Evolutionary conservation across 1,140 invertebrate genomes (phyloP), one percentile per base, ranked within the genome.

Genomic region (Helicoverpa zea): DNA sequence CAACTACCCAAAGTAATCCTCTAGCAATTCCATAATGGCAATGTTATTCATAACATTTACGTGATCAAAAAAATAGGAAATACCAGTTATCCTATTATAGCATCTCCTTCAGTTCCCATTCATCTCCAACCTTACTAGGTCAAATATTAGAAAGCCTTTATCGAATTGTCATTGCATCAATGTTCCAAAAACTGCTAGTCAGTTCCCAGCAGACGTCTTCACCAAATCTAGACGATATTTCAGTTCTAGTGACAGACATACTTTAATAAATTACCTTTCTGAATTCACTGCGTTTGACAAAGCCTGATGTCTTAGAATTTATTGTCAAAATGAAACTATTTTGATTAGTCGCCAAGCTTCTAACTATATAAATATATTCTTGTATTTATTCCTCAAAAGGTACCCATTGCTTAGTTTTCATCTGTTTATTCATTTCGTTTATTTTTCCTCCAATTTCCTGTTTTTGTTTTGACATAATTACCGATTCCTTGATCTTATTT

Each of bases 261-360:
- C 14, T 70, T 70, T 14, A 70, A 72, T 72, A 72, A 52, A 52
- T 72, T 13, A n/a, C 68, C 30, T 72, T 23, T 13, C 49, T 30
- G 49, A 72, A 51, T 72, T 18, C 16, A 54, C 11, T 66, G n/a
- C 14, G 30, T 18, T 47, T 16, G 23, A 12, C 13, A 52, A 30
- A 12, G 49, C 49, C 13, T 52, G 64, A 49, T 43, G 11, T 30
- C 7, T 43, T 64, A 68, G 47, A 54, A 54, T 13, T 30, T 54
- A 54, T 30, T 52, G 18, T 5, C n/a, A 10, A 3, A 47, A 70
- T 52, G 10, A 52, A 23, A n/a, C 16, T 49, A 18, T 66, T 66
- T 47, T 0, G 3, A 18, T 68, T 35, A 5, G 3, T 64, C n/a
- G 12, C 29, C 0, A 13, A 35, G 0, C 16, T 58, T 63, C 13